A percentile compares a stretch with the other conserved stretches of the same genome.
phyloP scores from a whole-genome alignment of 2,797 vertebrate genomes.

The Spondyliosoma cantharus region DNA sequence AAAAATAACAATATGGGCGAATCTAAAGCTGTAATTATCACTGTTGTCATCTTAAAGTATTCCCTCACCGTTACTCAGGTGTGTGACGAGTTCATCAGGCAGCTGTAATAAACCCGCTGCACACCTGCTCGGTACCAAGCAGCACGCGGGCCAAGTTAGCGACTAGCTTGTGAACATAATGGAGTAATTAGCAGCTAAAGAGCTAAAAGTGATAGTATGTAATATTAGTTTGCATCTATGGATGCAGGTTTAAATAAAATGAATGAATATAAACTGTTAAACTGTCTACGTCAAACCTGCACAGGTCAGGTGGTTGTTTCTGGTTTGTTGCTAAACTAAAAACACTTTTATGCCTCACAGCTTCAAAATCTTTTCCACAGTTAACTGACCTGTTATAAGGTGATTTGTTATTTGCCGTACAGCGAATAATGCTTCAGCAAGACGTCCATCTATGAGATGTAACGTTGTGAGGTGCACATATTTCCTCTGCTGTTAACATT shows the following conservation, averaged over 20 bases:
- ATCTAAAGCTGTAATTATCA: not conserved
- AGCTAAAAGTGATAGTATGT: not conserved
- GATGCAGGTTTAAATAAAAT: not conserved
- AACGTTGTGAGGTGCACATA: no score
- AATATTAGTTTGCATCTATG: no score
- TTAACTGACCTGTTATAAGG: no score
- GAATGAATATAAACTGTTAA: not conserved
- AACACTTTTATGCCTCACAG: not conserved
- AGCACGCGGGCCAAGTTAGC: not conserved
- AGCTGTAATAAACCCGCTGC: not conserved
- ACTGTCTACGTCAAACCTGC: not conserved
- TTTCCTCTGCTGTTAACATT: no score
- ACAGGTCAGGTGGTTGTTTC: not conserved
- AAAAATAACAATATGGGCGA: no score
- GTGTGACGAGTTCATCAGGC: not conserved
- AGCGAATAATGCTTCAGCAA: no score
- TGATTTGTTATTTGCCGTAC: no score
- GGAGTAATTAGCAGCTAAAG: not conserved
- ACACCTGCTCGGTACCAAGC: not conserved
- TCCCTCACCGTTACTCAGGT: not conserved
- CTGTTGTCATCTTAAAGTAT: no score
- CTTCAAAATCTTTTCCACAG: no score
- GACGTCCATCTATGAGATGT: no score
- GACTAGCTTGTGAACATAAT: not conserved
- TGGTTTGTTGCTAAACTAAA: not conserved